Conservation (phyloP, 2,113 vertebrate species). For the Stigmatopora argus region DNA sequence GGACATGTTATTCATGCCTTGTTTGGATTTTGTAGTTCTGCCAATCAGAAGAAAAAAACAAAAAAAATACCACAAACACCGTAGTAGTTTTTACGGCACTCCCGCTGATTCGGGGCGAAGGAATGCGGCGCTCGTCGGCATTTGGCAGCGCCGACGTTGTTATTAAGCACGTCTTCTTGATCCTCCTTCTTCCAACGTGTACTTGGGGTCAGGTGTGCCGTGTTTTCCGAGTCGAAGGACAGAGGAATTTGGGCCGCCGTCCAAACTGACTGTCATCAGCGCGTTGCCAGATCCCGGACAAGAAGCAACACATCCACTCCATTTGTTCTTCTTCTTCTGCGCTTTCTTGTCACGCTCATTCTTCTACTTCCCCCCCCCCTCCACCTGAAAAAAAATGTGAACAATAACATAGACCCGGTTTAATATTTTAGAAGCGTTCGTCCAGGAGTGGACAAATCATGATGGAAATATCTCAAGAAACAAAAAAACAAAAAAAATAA, state of each 20-base stretch:
- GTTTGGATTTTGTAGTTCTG: neutral
- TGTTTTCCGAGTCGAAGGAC: constrained; percentile 68
- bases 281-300: constrained; percentile 57
- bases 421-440: neutral
- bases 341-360: constrained; percentile 18
- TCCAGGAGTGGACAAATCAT: too few relatives aligned
- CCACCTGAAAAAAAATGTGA: neutral
- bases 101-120: constrained; percentile 22
- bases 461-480: too few relatives aligned
- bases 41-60: neutral
- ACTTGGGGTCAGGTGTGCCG: constrained; percentile 78
- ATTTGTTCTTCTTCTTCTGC: constrained; percentile 35
- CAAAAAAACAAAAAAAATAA: too few relatives aligned
- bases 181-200: constrained; percentile 45
- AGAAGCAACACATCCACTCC: constrained; percentile 68
- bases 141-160: constrained; percentile 13
- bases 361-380: neutral
- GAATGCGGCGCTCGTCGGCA: constrained; percentile 33
- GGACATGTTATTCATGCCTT: neutral
- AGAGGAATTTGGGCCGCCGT: constrained; percentile 69
- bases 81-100: neutral
- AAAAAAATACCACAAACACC: neutral
- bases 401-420: too few relatives aligned
- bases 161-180: neutral
- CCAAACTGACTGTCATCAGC: constrained; percentile 67